Evolutionary conservation across 2,797 vertebrate genomes (phyloP).

Genomic region (Channallabes apus): DNA sequence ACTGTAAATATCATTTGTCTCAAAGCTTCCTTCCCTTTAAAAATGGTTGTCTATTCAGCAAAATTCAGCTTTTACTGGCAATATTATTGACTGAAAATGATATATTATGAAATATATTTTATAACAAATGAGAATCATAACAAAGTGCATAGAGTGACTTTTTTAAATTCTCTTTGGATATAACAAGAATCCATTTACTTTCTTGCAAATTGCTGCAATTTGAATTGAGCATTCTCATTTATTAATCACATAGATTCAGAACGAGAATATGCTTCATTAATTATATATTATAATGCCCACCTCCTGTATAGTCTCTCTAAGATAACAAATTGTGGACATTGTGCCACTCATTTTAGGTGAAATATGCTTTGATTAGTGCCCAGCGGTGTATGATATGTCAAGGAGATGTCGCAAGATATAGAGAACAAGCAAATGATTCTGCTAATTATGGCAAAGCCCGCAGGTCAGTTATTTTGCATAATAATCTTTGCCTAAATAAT

Average conservation of each 20-base stretch:
- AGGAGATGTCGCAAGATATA: conserved; percentile 94
- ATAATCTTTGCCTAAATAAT: no score
- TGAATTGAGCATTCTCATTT: background rate
- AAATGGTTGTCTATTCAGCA: background rate
- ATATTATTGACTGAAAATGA: background rate
- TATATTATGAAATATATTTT: background rate
- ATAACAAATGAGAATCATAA: background rate
- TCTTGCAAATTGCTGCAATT: background rate
- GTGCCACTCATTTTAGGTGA: conserved; percentile 78
- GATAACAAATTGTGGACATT: background rate
- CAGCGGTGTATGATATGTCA: conserved; percentile 97
- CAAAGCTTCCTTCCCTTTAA: background rate
- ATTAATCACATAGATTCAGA: background rate
- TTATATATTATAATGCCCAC: background rate
- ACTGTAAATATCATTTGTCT: conserved; percentile 72
- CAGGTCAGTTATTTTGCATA: conserved; percentile 74
- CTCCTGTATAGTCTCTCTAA: background rate
- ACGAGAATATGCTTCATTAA: background rate
- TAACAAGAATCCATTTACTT: background rate
- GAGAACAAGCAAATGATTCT: conserved; percentile 92
- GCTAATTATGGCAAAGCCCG: conserved; percentile 97
- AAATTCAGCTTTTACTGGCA: background rate
- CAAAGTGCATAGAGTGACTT: background rate
- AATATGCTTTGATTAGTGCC: conserved; percentile 95
- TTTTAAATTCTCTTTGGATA: background rate